Evolutionary conservation across 2,888 invertebrate species (phyloP), one percentile per base, ranked within the genome.

Genomic region (Melipona beecheii): DNA sequence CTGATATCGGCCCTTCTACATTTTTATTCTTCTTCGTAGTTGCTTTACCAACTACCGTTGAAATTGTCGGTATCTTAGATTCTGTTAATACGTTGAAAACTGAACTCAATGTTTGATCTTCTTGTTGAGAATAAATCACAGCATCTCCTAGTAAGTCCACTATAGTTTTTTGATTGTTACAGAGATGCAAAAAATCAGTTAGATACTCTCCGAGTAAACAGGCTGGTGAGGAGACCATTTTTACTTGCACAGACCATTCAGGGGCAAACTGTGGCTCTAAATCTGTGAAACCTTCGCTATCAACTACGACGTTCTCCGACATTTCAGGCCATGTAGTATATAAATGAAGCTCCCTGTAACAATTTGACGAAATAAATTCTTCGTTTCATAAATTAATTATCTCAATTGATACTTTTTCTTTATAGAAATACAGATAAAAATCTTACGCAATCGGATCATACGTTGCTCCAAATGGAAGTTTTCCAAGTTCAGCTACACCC

Each of bases 251-350:
- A 1, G 96, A 96, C 98, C 98, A 99, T 78, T 96, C 96, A 0
- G 97, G 97, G 91, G 98, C 96, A 96, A 96, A 95, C 68, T 96
- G 94, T 2, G 99, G 98, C 93, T 98, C 97, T 91, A 99, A 97
- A 94, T 99, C 98, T 31, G 98, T 97, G 94, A 97, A 98, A 86
- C 96, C 96, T 89, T 98, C 97, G 85, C 97, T 98, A 93, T 99
- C 99, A 2, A 98, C 96, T 49, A 98, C 97, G 81, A 97, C 96
- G 93, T 97, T 97, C 94, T 98, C 99, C 3, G 97, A 96, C 86
- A 99, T 95, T 92, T 97, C 96, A 0, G 97, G 97, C 99, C 99
- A 99, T 43, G 97, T 97, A 65, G 98, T 97, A 93, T 97, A 97
- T 24, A 98, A 94, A 84, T 96, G 95, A 49, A 98, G 95, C 93